Evolutionary conservation across 2,797 vertebrate species (phyloP).

Genomic region (Macroramphosus scolopax): DNA sequence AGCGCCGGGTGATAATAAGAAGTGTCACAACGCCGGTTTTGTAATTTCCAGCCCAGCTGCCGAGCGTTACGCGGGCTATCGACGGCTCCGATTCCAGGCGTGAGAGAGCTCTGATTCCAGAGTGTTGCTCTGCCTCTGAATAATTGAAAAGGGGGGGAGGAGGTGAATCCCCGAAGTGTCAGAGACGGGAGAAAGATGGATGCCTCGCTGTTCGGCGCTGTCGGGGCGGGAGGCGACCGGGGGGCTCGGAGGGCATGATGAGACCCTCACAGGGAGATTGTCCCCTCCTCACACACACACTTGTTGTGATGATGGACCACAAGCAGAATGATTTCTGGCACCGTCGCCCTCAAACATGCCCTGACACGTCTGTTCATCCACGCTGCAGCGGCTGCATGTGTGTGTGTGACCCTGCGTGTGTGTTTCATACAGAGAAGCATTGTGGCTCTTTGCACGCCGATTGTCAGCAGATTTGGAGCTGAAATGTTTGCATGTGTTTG

Average conservation of each 20-base stretch:
- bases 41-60: constrained; percentile 58
- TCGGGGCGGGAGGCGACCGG: constrained; percentile 43
- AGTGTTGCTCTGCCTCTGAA: constrained; percentile 59
- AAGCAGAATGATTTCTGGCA: constrained; percentile 45
- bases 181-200: constrained; percentile 54
- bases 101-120: constrained; percentile 20
- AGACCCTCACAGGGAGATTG: constrained; percentile 35
- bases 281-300: not conserved
- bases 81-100: constrained; percentile 41
- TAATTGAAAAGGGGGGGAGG: constrained; percentile 64
- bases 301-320: constrained; percentile 41
- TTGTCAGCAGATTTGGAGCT: constrained; percentile 27
- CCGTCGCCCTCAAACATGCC: constrained; percentile 7
- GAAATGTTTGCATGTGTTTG: constrained; percentile 26
- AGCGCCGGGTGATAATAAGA: constrained; percentile 52
- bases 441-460: constrained; percentile 20
- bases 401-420: constrained; percentile 5
- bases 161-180: constrained; percentile 57
- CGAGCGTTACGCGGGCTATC: constrained; percentile 39
- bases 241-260: constrained; percentile 42
- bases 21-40: constrained; percentile 39
- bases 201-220: constrained; percentile 29
- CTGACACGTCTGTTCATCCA: constrained; percentile 31
- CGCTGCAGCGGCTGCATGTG: constrained; percentile 6
- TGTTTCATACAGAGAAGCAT: constrained; percentile 8